phyloP scores from a whole-genome alignment of 2,888 invertebrate genomes.

The Brenthis daphne region DNA sequence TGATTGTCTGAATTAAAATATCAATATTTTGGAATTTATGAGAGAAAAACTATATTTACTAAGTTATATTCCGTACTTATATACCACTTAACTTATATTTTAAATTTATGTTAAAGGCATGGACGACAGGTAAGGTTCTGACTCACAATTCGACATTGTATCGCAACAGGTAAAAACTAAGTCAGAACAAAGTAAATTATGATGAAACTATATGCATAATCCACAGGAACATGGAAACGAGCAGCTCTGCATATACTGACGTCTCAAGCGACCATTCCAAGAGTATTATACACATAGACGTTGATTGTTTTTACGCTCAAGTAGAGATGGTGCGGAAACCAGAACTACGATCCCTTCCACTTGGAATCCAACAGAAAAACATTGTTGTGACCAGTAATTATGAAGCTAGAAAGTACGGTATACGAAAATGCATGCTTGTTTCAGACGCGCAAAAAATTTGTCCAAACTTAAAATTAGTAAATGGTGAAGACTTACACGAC shows the following conservation, averaged over 20 bases:
- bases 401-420: constrained; percentile 87
- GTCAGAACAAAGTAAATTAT: constrained; percentile 69
- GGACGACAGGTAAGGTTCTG: constrained; percentile 71
- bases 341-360: constrained; percentile 83
- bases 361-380: constrained; percentile 93
- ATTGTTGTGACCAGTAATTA: constrained; percentile 93
- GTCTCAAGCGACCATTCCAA: constrained; percentile 81
- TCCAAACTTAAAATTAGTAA: constrained; percentile 88
- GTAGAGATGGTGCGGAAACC: constrained; percentile 90
- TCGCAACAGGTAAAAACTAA: constrained; percentile 72
- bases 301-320: constrained; percentile 94
- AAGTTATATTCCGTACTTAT: constrained; percentile 58
- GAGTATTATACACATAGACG: constrained; percentile 90
- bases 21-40: constrained; percentile 78
- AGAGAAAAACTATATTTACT: constrained; percentile 69
- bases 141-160: constrained; percentile 52
- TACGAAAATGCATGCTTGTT: constrained; percentile 89
- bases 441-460: constrained; percentile 88
- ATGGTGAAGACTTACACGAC: constrained; percentile 91
- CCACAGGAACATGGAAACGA: constrained; percentile 77
- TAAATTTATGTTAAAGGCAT: constrained; percentile 65
- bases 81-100: constrained; percentile 58
- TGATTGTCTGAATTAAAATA: constrained; percentile 76
- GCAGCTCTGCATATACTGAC: constrained; percentile 68
- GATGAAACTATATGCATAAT: constrained; percentile 60